Evolutionary conservation across 64 coral and sea anemone species (phyloP).

Genomic region (Dendrophyllia cribrosa): DNA sequence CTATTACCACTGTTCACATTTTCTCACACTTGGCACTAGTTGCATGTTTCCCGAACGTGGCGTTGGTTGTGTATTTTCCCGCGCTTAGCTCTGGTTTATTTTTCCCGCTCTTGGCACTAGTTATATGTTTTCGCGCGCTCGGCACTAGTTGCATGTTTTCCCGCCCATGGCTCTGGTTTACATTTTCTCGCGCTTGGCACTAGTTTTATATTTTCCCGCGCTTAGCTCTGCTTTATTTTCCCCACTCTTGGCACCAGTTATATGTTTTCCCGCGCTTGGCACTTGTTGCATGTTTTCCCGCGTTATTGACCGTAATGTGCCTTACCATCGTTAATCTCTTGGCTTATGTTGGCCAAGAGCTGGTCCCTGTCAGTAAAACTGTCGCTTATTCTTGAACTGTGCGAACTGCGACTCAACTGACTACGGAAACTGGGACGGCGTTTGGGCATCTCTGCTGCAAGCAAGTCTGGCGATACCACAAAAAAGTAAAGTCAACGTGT

Average conservation of each 20-base stretch:
- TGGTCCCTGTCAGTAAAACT: conserved; percentile 57
- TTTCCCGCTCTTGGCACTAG: no score
- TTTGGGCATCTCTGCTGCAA: conserved; percentile 86
- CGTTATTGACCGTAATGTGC: neutral
- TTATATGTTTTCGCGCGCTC: neutral
- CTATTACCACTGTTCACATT: no score
- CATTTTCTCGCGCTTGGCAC: neutral
- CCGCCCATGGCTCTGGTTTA: neutral
- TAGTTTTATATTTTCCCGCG: neutral
- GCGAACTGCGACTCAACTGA: conserved; percentile 5
- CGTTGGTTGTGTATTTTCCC: no score
- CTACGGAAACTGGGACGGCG: conserved; percentile 71
- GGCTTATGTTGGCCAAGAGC: conserved; percentile 33
- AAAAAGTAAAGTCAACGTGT: neutral
- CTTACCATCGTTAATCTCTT: conserved; percentile 50
- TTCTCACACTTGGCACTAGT: no score
- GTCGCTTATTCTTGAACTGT: conserved; percentile 43
- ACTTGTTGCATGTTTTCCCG: no score
- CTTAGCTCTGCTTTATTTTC: neutral
- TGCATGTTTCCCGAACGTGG: no score
- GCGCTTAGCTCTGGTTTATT: no score
- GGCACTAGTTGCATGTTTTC: neutral
- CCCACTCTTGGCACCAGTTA: no score
- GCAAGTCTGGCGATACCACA: conserved; percentile 60
- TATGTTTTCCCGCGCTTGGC: no score